Evolutionary conservation across 2,888 invertebrate species (phyloP), one percentile per base, ranked within the genome.

Genomic region (Eulithis prunata): DNA sequence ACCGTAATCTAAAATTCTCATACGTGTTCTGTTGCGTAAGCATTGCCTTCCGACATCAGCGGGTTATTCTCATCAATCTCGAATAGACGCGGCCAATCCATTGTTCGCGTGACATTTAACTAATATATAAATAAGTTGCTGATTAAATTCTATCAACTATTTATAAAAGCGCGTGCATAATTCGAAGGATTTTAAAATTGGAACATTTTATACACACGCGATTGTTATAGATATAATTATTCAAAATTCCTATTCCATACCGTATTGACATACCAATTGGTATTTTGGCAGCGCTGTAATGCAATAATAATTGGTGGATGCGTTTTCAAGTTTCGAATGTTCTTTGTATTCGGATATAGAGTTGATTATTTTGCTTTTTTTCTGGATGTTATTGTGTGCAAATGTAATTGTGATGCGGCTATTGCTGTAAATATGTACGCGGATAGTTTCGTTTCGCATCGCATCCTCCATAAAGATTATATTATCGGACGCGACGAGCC

Each of bases 81-180:
- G 82, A 88, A 90, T 89, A 89, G 90, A 91, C 87, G 84, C 84
- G 80, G 83, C 80, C 82, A 84, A 85, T 85, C 85, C 84, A 90
- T 92, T 91, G 91, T 92, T 90, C 89, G 84, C 88, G 87, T 91
- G 91, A 91, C 91, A 91, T 92, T 92, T 92, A 86, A 88, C 81
- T 83, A 87, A 87, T 84, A 86, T 90, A 91, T 88, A 91, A 89
- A 91, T 91, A 89, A 87, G 79, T 78, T 81, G 81, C 81, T 78
- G 82, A 84, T 87, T 84, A 82, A 86, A 86, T 86, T 83, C 81
- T 80, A 78, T 80, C 78, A 78, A 75, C 83, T 84, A 84, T 83
- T 83, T 85, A 83, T 84, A 86, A 82, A 82, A 85, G 73, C 77
- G 74, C 78, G 77, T 79, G 79, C 78, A 78, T 82, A 81, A 86